Conservation (phyloP, 2,888 invertebrate species). For the Diplolepis rosae region DNA sequence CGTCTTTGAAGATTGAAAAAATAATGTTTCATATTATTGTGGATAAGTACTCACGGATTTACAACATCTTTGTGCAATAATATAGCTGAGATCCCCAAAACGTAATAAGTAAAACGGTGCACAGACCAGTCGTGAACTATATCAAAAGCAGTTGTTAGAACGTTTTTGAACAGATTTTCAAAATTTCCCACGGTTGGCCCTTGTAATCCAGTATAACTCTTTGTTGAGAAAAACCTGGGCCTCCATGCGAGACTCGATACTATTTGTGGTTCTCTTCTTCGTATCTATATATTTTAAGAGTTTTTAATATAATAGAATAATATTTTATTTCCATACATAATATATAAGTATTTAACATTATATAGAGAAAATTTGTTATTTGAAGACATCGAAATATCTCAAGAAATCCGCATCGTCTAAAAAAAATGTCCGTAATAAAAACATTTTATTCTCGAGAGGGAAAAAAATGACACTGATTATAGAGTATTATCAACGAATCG, state of each 20-base stretch:
- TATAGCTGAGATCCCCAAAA: conserved; percentile 80
- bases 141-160: conserved; percentile 75
- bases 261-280: conserved; percentile 80
- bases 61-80: conserved; percentile 84
- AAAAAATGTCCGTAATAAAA: too few relatives aligned
- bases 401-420: too few relatives aligned
- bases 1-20: too few relatives aligned
- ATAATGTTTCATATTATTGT: not conserved
- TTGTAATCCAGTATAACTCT: conserved; percentile 76
- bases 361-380: too few relatives aligned
- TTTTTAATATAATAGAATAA: too few relatives aligned
- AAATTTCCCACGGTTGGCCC: conserved; percentile 75
- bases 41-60: conserved; percentile 77
- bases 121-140: conserved; percentile 77
- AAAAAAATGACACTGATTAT: too few relatives aligned
- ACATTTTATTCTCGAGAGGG: too few relatives aligned
- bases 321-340: not conserved
- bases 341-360: not conserved
- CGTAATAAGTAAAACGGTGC: conserved; percentile 76
- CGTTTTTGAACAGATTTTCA: conserved; percentile 75
- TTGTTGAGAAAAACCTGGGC: conserved; percentile 80
- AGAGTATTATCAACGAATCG: too few relatives aligned
- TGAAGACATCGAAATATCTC: too few relatives aligned
- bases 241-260: conserved; percentile 86
- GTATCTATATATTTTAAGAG: conserved; percentile 75